A percentile compares a stretch with the other conserved stretches of the same genome.
phyloP scores from a whole-genome alignment of 2,888 invertebrate genomes.

The Malthinus flaveolus region DNA sequence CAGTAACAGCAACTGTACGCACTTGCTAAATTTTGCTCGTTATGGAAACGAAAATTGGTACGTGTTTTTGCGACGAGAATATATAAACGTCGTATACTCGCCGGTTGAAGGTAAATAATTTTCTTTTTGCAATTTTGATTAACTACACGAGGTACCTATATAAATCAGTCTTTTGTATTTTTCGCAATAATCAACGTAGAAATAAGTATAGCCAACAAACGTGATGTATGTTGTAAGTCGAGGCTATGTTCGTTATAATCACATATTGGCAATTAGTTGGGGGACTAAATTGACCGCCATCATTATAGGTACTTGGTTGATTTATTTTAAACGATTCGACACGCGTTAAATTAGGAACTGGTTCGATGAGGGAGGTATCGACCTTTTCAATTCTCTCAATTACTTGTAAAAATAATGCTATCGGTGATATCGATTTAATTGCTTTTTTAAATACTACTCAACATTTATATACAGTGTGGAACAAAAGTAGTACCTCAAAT shows the following conservation, averaged over 20 bases:
- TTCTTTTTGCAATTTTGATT: conserved; percentile 49
- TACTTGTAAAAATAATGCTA: neutral
- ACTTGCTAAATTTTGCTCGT: conserved; percentile 13
- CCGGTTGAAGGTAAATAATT: conserved; percentile 26
- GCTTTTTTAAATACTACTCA: too few species aligned
- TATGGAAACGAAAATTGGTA: conserved; percentile 2
- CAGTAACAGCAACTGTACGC: conserved; percentile 4
- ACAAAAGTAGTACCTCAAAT: too few species aligned
- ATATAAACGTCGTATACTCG: too few species aligned
- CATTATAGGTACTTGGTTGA: conserved; percentile 52
- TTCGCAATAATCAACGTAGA: conserved; percentile 41
- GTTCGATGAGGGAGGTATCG: conserved; percentile 29
- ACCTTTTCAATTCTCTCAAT: conserved; percentile 24
- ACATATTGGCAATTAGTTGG: conserved; percentile 56
- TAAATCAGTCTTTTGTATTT: conserved; percentile 44
- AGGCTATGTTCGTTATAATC: conserved; percentile 54
- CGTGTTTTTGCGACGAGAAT: conserved; percentile 1
- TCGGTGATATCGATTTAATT: too few species aligned
- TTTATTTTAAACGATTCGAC: conserved; percentile 55
- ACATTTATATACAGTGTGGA: too few species aligned
- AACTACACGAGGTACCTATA: conserved; percentile 42
- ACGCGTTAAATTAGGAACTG: conserved; percentile 51
- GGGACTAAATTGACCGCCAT: conserved; percentile 55
- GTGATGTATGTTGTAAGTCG: conserved; percentile 49
- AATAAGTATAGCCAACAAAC: conserved; percentile 29